Percentiles rank a stretch among this genome's conserved stretches.
Conservation (phyloP, 2,888 invertebrate species). For the Parnassius smintheus region DNA sequence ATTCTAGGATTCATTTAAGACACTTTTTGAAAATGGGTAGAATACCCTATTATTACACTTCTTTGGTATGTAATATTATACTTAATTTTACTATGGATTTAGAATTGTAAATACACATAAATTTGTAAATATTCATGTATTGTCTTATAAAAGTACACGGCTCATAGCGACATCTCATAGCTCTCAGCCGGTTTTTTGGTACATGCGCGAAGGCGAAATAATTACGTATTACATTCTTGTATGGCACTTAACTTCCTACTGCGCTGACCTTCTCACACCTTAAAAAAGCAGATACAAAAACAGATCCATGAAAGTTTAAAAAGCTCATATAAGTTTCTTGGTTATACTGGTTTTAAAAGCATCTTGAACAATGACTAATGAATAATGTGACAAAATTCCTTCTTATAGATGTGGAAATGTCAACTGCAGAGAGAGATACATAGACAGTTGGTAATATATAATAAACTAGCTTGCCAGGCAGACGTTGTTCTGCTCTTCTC, state of each 20-base stretch:
- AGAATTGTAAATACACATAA: background rate
- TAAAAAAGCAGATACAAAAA: background rate
- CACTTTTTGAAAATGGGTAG: too few relatives aligned
- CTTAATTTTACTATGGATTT: background rate
- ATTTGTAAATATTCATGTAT: background rate
- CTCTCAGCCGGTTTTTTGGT: constrained; percentile 4
- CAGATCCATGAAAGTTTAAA: background rate
- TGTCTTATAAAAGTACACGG: background rate
- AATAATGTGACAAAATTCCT: too few relatives aligned
- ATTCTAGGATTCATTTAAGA: too few relatives aligned
- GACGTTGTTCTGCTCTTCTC: too few relatives aligned
- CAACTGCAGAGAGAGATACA: too few relatives aligned
- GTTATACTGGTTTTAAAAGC: too few relatives aligned
- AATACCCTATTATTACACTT: background rate
- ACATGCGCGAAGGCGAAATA: constrained; percentile 7
- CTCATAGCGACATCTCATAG: background rate
- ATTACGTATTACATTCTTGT: constrained; percentile 13
- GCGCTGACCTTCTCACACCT: constrained; percentile 15
- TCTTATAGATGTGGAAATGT: too few relatives aligned
- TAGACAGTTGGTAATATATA: too few relatives aligned
- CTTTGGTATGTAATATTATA: constrained; percentile 1
- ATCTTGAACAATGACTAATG: too few relatives aligned
- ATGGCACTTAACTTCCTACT: constrained; percentile 9
- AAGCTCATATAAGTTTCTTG: background rate
- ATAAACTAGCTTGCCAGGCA: too few relatives aligned